Conservation (phyloP, 1,140 invertebrate genomes). For the Aethina tumida region DNA sequence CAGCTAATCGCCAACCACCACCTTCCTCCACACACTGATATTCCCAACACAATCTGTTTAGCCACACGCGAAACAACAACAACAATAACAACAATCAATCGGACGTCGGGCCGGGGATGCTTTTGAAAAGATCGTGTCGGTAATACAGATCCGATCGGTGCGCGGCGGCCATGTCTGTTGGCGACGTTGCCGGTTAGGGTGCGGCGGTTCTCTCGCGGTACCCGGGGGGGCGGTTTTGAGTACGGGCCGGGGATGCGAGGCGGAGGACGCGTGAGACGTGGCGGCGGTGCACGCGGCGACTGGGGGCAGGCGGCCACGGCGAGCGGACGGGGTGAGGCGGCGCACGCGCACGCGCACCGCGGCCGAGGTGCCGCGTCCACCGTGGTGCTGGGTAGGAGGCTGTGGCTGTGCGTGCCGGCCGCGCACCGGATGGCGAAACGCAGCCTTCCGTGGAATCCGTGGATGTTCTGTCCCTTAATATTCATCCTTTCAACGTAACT, state of each 20-base stretch:
- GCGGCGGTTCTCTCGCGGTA: conserved; percentile 18
- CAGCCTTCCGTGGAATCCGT: no score
- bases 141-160: conserved; percentile 18
- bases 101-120: no score
- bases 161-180: conserved; percentile 13
- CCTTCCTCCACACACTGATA: no score
- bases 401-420: conserved; percentile 13
- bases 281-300: conserved; percentile 37
- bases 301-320: conserved; percentile 29
- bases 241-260: conserved; percentile 14
- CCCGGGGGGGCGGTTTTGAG: conserved; percentile 39
- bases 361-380: conserved; percentile 6
- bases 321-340: conserved; percentile 5
- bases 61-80: no score
- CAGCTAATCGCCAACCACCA: no score
- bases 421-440: no score
- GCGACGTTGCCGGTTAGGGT: conserved; percentile 15
- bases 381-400: conserved; percentile 6
- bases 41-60: no score
- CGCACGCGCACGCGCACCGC: conserved; percentile 8
- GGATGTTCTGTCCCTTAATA: conserved; percentile 27
- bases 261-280: conserved; percentile 9
- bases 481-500: no score
- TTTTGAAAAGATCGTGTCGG: no score
- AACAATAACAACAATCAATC: no score